phyloP scores from a whole-genome alignment of 2,113 vertebrate genomes.

The Spermophilus dauricus region DNA sequence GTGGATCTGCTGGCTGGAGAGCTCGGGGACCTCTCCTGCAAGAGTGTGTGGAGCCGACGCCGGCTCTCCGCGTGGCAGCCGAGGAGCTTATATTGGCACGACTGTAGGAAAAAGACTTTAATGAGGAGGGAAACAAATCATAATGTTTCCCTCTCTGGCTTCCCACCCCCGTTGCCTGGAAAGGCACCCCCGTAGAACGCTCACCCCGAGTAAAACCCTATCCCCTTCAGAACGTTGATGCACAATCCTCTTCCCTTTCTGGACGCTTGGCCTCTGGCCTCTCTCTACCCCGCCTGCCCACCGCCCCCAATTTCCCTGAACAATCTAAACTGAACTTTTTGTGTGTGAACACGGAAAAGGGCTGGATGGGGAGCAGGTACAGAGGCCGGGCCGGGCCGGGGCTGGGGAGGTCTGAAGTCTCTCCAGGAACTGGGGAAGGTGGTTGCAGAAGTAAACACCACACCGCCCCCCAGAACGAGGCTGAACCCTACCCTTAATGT shows the following conservation, averaged over 20 bases:
- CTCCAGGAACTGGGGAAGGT: not conserved
- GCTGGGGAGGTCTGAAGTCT: conserved; percentile 29
- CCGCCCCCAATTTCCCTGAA: not conserved
- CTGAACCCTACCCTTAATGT: not conserved
- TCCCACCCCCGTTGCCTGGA: conserved; percentile 81
- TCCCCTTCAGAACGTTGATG: conserved; percentile 58
- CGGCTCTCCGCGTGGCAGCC: conserved; percentile 89
- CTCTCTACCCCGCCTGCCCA: not conserved
- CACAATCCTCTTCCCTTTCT: not conserved
- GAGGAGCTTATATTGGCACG: conserved; percentile 90
- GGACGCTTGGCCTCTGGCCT: conserved; percentile 51
- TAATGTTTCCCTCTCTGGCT: conserved; percentile 87
- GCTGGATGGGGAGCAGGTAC: not conserved
- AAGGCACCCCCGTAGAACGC: conserved; percentile 77
- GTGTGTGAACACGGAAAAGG: not conserved
- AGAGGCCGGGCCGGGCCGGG: not conserved
- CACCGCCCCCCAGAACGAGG: not conserved
- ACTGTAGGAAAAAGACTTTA: conserved; percentile 89
- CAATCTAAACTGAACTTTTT: conserved; percentile 7
- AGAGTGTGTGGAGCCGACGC: conserved; percentile 87
- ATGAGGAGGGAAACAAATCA: conserved; percentile 88
- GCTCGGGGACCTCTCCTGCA: not conserved
- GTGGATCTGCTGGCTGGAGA: not conserved
- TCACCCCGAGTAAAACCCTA: conserved; percentile 70
- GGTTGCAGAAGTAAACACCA: not conserved